These are phyloP conservation scores for Amyelois transitella DNA, from an alignment of 1,140 invertebrate genomes.

Conservation along the genomic window DNA sequence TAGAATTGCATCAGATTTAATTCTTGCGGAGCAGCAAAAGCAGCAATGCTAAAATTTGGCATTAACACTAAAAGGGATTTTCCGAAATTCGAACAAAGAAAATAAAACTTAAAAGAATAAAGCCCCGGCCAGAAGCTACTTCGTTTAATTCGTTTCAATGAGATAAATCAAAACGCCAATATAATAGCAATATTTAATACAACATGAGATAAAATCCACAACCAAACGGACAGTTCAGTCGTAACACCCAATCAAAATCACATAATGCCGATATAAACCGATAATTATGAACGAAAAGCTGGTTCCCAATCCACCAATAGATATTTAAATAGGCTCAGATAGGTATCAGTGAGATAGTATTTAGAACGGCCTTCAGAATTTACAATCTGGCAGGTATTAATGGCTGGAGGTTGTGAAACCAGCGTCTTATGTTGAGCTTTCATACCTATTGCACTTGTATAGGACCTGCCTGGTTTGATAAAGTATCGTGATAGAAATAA, in stretches of 20 bases:
- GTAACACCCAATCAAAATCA: not conserved
- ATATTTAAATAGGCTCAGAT: not conserved
- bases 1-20: too few species aligned
- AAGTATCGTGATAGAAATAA: not conserved
- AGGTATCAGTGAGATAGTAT: not conserved
- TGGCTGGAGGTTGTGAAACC: constrained; percentile 4
- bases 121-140: too few species aligned
- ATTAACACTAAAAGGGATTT: too few species aligned
- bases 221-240: not conserved
- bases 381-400: constrained; percentile 4
- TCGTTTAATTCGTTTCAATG: too few species aligned
- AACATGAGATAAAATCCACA: not conserved
- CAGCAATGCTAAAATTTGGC: too few species aligned
- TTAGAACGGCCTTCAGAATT: constrained; percentile 2
- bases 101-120: too few species aligned
- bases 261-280: not conserved
- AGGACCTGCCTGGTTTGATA: not conserved
- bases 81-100: too few species aligned
- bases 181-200: not conserved
- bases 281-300: not conserved
- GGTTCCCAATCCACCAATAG: not conserved
- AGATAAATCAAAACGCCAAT: too few species aligned
- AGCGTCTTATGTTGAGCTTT: constrained; percentile 4
- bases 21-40: too few species aligned
- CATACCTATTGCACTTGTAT: not conserved